These are phyloP conservation scores for Cebidichthys violaceus DNA, from an alignment of 2,113 vertebrate genomes.

Conservation along the genomic window DNA sequence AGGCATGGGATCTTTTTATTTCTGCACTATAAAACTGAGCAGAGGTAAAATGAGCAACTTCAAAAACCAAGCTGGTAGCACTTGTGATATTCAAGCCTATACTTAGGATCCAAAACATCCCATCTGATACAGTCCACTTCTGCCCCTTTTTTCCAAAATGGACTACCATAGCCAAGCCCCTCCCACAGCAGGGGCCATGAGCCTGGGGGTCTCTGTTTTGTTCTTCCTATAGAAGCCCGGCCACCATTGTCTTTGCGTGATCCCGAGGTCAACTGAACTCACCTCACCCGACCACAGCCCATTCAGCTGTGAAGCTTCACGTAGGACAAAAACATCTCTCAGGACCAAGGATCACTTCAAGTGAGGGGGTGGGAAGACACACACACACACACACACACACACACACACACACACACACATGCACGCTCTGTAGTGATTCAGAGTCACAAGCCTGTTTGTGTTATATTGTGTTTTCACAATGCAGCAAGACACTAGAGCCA, in stretches of 20 bases:
- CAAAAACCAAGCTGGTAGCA: background rate
- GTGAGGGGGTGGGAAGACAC: conserved; percentile 53
- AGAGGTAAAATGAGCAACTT: background rate
- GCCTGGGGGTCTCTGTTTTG: conserved; percentile 76
- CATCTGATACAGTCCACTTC: conserved; percentile 40
- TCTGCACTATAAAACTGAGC: background rate
- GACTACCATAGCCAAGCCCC: conserved; percentile 66
- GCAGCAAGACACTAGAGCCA: background rate
- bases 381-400: conserved; percentile 10
- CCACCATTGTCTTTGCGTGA: conserved; percentile 76
- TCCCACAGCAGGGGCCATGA: conserved; percentile 75
- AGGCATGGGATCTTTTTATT: background rate
- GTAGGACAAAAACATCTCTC: conserved; percentile 72
- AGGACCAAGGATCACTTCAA: conserved; percentile 57
- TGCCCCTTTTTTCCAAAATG: conserved; percentile 64
- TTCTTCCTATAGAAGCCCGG: conserved; percentile 74
- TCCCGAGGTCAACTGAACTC: conserved; percentile 78
- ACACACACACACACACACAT: conserved; percentile 16
- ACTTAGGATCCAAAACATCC: conserved; percentile 57
- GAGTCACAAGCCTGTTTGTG: conserved; percentile 45
- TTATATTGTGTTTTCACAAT: conserved; percentile 24
- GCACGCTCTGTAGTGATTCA: conserved; percentile 25
- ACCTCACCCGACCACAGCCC: conserved; percentile 72
- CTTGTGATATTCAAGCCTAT: conserved; percentile 28
- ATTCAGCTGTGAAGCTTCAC: conserved; percentile 75